phyloP scores from a whole-genome alignment of 2,113 vertebrate species.

The Crotophaga sulcirostris region DNA sequence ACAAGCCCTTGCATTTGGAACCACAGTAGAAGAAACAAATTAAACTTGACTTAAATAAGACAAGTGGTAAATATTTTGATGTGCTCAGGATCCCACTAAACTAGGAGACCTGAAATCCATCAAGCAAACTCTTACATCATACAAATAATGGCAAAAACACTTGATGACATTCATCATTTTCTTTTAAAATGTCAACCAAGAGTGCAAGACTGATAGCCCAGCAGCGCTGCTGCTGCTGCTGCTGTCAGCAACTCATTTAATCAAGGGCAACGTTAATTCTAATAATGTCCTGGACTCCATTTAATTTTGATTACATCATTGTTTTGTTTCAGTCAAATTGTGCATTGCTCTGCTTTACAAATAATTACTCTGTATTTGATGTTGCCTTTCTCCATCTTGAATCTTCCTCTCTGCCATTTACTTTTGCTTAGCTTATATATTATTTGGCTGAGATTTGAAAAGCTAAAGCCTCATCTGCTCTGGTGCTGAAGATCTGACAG shows the following conservation, averaged over 20 bases:
- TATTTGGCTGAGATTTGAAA: neutral
- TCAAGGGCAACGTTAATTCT: conserved; percentile 35
- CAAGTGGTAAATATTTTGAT: neutral
- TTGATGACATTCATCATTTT: conserved; percentile 21
- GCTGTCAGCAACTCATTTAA: conserved; percentile 42
- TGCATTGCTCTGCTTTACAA: neutral
- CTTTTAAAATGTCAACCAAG: conserved; percentile 33
- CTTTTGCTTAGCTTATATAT: neutral
- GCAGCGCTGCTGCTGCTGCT: neutral
- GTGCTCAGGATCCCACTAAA: neutral
- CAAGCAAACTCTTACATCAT: conserved; percentile 10
- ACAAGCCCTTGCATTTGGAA: neutral
- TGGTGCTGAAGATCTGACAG: neutral
- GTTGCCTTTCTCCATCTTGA: neutral
- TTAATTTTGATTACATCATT: conserved; percentile 48
- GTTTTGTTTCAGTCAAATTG: conserved; percentile 5
- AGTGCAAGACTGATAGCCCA: neutral
- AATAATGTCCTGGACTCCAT: neutral
- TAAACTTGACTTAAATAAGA: neutral
- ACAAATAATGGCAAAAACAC: neutral
- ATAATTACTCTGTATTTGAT: neutral
- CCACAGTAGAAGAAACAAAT: neutral
- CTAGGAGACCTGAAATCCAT: neutral
- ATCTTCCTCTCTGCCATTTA: neutral
- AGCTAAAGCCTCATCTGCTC: neutral